Evolutionary conservation across 64 coral and sea anemone genomes (phyloP), one percentile per base, ranked within the genome.

Genomic region (Stichodactyla helianthus): DNA sequence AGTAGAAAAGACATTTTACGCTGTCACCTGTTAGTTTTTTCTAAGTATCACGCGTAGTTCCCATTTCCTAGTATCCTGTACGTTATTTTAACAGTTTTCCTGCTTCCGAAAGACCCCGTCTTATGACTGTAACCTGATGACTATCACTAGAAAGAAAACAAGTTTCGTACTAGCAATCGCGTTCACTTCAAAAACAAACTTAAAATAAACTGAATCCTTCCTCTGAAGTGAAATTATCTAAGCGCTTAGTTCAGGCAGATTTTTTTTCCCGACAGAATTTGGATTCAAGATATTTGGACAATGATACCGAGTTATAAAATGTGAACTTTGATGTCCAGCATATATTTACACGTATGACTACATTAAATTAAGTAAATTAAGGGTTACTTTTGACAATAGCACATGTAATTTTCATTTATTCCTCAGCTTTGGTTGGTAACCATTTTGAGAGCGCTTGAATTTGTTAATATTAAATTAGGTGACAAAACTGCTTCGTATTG

Each of bases 331-430:
- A 9, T 31, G 23, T 26, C 8, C 26, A 25, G 25, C 25, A 13
- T 28, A 31, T 74, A 74, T 74, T 74, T 74, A 74, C 68, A 74
- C 26, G 68, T 11, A 26, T 7, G 68, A 27, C 25, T 31, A 74
- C 68, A 31, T 31, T 11, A 74, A 74, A 74, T 74, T 26, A 74
- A 74, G 26, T 74, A 74, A 74, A 74, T 74, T 74, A 74, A 74
- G 68, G 22, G n/a, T 27, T 31, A 31, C 68, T 31, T 31, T 1
- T 23, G 23, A 74, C 68, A 74, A 74, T 31, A 31, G 25, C 68
- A 74, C 25, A 74, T 74, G 68, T 74, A 74, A 74, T 74, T 74
- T 74, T 74, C 68, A 31, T 74, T 74, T n/a, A 74, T 11, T 74
- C 27, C 13, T 27, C 27, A 13, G n/a, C 25, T 27, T 26, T 74